Conservation (phyloP, 2,113 vertebrate species). For the Origma solitaria region DNA sequence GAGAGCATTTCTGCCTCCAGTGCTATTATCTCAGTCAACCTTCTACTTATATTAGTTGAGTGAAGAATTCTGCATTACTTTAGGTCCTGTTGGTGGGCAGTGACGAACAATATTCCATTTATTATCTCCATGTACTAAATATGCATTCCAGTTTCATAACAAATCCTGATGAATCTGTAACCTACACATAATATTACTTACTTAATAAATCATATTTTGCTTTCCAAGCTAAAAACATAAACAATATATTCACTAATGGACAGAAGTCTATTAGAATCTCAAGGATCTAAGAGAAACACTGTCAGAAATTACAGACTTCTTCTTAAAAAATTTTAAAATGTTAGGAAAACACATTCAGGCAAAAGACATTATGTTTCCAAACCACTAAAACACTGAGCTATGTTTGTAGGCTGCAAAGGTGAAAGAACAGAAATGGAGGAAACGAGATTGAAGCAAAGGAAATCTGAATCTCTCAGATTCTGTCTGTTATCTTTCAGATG, state of each 20-base stretch:
- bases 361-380: background rate
- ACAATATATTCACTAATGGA: background rate
- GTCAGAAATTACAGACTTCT: background rate
- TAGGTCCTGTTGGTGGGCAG: background rate
- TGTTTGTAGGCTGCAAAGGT: background rate
- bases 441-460: background rate
- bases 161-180: background rate
- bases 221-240: background rate
- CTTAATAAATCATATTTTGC: background rate
- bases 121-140: background rate
- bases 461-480: background rate
- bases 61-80: background rate
- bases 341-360: background rate
- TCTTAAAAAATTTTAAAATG: background rate
- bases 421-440: background rate
- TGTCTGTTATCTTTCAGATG: background rate
- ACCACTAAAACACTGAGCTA: background rate
- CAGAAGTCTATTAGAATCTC: background rate
- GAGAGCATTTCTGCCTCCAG: background rate
- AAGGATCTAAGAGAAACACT: background rate
- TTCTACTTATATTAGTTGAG: slow-evolving; percentile 6
- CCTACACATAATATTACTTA: background rate
- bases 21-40: background rate
- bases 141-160: background rate
- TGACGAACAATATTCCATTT: background rate